A percentile compares a stretch with the other conserved stretches of the same genome.
Conservation (phyloP, 2,113 vertebrate genomes). For the Callipepla californica region DNA sequence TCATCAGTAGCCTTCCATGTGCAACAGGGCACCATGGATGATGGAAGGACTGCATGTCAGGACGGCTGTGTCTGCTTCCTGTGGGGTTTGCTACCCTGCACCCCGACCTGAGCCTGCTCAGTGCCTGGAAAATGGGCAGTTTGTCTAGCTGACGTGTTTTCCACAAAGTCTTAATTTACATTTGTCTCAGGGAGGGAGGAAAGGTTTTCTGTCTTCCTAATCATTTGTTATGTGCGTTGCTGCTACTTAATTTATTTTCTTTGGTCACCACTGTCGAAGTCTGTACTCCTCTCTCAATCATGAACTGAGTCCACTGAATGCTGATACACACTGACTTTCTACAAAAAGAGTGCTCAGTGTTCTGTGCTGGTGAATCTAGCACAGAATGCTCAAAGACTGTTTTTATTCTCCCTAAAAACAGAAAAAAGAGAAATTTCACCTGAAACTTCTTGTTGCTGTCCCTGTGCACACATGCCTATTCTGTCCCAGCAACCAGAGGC, state of each 20-base stretch:
- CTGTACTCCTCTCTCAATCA: neutral
- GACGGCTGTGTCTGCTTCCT: neutral
- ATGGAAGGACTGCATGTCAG: neutral
- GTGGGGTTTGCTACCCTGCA: neutral
- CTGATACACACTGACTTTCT: neutral
- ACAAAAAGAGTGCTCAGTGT: neutral
- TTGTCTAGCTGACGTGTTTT: slow-evolving; percentile 13
- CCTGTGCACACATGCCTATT: neutral
- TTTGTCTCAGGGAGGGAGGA: neutral
- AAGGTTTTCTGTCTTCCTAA: neutral
- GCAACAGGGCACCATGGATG: neutral
- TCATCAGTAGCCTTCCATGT: neutral
- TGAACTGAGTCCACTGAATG: neutral
- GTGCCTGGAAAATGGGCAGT: neutral
- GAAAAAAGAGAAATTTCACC: neutral
- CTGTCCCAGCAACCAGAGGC: neutral
- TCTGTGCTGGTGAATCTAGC: neutral
- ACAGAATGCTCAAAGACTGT: neutral
- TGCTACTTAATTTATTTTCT: slow-evolving; percentile 24
- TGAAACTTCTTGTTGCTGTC: neutral
- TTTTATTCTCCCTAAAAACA: neutral
- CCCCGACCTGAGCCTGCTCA: neutral
- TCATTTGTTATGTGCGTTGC: neutral
- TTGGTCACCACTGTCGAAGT: neutral
- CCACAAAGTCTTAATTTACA: neutral